Evolutionary conservation across 2,113 vertebrate genomes (phyloP).

Genomic region (Xyliphius kryptos): DNA sequence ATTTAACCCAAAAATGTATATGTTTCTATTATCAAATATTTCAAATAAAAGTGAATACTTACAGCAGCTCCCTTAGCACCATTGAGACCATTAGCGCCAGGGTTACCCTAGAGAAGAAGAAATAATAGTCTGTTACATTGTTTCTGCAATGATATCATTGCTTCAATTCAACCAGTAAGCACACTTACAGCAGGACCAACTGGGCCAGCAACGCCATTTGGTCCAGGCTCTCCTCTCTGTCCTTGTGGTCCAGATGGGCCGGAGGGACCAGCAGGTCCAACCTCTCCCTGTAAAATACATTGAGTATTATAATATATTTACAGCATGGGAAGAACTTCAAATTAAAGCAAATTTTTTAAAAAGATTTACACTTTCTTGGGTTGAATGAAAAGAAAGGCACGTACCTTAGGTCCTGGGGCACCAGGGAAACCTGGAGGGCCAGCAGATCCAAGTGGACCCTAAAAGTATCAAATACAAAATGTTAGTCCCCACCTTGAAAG

Average conservation of each 20-base stretch:
- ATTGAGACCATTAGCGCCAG: slow-evolving; percentile 83
- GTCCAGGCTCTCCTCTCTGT: slow-evolving; percentile 86
- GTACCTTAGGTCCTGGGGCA: slow-evolving; percentile 90
- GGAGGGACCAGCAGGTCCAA: slow-evolving; percentile 72
- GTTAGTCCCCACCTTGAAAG: not conserved
- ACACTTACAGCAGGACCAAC: slow-evolving; percentile 85
- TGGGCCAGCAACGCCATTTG: slow-evolving; percentile 81
- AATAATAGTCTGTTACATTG: not conserved
- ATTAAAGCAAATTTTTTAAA: too few species aligned
- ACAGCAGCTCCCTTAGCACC: slow-evolving; percentile 92
- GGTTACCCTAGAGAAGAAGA: slow-evolving; percentile 76
- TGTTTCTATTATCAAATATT: too few species aligned
- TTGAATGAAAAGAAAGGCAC: slow-evolving; percentile 18
- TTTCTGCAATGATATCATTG: too few species aligned
- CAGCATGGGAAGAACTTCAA: too few species aligned
- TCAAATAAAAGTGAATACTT: slow-evolving; percentile 61
- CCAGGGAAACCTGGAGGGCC: slow-evolving; percentile 95
- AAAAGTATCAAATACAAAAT: slow-evolving; percentile 44
- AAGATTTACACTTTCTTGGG: too few species aligned
- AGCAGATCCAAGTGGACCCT: slow-evolving; percentile 88
- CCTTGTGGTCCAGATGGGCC: slow-evolving; percentile 86
- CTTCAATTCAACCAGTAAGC: too few species aligned
- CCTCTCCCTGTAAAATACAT: slow-evolving; percentile 96
- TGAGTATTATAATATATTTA: too few species aligned
- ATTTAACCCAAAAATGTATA: too few species aligned